Conservation (phyloP, 2,797 vertebrate species). For the Poeciliopsis gracilis region DNA sequence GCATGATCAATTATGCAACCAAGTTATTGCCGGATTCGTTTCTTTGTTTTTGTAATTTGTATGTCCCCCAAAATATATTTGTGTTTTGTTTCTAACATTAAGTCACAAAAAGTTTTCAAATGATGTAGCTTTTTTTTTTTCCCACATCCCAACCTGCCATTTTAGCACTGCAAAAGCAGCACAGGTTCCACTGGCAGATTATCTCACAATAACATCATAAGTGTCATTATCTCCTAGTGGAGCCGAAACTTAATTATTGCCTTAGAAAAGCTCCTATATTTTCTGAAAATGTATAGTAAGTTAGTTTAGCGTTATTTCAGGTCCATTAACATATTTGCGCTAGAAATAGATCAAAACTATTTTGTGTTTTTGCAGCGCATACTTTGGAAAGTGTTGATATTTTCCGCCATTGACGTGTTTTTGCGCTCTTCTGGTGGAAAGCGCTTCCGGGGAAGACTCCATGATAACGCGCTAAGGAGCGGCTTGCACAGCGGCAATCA, state of each 20-base stretch:
- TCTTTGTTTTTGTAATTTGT: neutral
- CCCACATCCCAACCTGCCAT: neutral
- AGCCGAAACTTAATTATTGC: too few species aligned
- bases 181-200: too few species aligned
- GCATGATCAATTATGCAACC: neutral
- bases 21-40: neutral
- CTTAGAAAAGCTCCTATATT: too few species aligned
- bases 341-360: too few species aligned
- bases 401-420: conserved; percentile 22
- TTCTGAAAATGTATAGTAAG: too few species aligned
- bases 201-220: too few species aligned
- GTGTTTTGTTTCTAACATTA: neutral
- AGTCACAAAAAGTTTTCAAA: neutral
- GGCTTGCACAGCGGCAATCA: conserved; percentile 66
- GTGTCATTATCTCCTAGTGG: too few species aligned
- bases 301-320: too few species aligned
- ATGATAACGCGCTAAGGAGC: conserved; percentile 3
- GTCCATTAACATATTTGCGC: too few species aligned
- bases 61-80: neutral
- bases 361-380: too few species aligned
- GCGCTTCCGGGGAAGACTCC: conserved; percentile 6
- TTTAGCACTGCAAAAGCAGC: neutral
- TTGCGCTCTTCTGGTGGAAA: conserved; percentile 45
- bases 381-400: neutral
- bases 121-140: too few species aligned